Conservation (phyloP, 1,140 invertebrate species). For the Penaeus chinensis region DNA sequence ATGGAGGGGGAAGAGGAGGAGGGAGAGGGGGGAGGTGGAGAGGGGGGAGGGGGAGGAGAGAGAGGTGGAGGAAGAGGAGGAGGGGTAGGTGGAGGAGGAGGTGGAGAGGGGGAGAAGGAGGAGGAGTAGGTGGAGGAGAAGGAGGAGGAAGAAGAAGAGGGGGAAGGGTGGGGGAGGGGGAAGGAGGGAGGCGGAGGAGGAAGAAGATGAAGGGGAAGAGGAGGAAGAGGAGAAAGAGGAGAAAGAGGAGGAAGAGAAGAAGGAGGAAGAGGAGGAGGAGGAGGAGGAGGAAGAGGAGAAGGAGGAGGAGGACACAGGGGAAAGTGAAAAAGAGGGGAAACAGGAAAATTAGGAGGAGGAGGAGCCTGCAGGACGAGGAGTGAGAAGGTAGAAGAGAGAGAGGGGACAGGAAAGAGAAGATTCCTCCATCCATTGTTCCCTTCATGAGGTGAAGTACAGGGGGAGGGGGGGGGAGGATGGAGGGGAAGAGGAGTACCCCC, state of each 20-base stretch:
- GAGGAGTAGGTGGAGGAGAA: background rate
- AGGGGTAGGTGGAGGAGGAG: background rate
- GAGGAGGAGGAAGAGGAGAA: background rate
- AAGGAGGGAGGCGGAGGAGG: background rate
- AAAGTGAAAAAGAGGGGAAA: background rate
- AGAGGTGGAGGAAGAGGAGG: background rate
- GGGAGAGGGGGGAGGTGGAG: background rate
- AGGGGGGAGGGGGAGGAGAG: background rate
- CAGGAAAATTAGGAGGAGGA: background rate
- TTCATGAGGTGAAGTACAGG: background rate
- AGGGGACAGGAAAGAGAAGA: background rate
- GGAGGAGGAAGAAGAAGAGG: background rate
- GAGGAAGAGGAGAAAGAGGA: background rate
- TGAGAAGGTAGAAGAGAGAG: background rate
- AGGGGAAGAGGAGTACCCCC: background rate
- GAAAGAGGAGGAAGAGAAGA: background rate
- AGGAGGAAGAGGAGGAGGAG: background rate
- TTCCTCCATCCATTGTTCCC: no score
- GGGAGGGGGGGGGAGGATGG: background rate
- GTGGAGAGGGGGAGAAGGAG: background rate
- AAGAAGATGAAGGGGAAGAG: background rate
- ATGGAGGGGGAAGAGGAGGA: background rate
- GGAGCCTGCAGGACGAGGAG: background rate
- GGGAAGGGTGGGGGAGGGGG: background rate
- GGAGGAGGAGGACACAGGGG: background rate